These are phyloP conservation scores for Carettochelys insculpta DNA, from an alignment of 2,113 vertebrate species.

Conservation along the genomic window DNA sequence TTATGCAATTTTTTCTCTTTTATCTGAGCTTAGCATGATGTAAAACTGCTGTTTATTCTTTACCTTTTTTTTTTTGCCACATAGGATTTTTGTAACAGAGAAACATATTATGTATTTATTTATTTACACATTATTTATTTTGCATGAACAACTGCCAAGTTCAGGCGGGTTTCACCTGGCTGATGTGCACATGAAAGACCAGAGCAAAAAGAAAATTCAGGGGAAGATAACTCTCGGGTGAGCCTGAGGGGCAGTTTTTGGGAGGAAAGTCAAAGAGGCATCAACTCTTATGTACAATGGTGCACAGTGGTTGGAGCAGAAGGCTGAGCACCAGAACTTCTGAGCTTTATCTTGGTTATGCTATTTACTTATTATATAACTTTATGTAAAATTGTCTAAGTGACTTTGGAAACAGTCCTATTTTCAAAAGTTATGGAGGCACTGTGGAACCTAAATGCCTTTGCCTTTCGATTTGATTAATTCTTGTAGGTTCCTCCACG, in stretches of 20 bases:
- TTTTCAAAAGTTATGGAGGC: fast-evolving
- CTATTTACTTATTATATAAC: neutral
- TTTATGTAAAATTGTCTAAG: neutral
- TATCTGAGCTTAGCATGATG: neutral
- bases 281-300: neutral
- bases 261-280: neutral
- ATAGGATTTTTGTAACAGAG: neutral
- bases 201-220: fast-evolving
- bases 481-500: neutral
- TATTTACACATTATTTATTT: neutral
- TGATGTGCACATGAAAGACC: neutral
- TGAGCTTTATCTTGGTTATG: neutral
- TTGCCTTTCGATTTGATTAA: neutral
- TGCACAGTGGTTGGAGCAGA: neutral
- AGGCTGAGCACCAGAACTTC: neutral
- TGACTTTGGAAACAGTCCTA: neutral
- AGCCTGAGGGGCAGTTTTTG: neutral
- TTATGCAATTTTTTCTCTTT: neutral
- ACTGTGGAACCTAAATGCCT: neutral
- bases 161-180: neutral
- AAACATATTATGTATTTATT: neutral
- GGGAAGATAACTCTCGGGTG: neutral
- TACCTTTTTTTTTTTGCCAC: neutral
- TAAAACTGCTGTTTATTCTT: neutral
- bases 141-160: neutral